These are phyloP conservation scores for Lycopodina hypogea DNA, from an alignment of 37 sponge, comb jelly and placozoan genomes.

Conservation along the genomic window DNA sequence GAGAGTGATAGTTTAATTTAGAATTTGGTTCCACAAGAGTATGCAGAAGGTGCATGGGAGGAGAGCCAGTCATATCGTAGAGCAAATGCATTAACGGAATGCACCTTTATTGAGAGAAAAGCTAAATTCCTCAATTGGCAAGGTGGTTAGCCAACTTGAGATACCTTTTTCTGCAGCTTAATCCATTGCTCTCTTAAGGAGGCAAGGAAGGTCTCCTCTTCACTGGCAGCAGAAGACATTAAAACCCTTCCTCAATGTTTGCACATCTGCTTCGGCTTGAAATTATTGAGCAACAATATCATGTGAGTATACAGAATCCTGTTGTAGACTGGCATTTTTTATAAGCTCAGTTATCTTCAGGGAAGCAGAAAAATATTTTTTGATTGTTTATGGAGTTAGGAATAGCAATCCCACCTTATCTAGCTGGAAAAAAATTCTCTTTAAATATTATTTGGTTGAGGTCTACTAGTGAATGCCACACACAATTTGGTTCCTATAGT, in stretches of 20 bases:
- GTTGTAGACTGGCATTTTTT: neutral
- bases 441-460: neutral
- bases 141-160: neutral
- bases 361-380: neutral
- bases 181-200: neutral
- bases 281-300: neutral
- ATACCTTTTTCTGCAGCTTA: neutral
- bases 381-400: neutral
- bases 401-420: neutral
- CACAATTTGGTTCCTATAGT: neutral
- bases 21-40: no score
- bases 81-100: no score
- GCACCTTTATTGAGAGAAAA: neutral
- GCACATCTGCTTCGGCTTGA: neutral
- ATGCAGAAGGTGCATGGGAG: no score
- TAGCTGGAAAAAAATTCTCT: neutral
- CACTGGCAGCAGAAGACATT: neutral
- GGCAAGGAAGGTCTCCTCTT: neutral
- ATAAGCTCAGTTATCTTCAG: neutral
- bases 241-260: neutral
- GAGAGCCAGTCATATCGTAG: no score
- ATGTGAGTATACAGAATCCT: neutral
- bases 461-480: neutral
- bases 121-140: neutral
- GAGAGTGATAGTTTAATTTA: slow-evolving; percentile 35